A percentile compares a stretch with the other conserved stretches of the same genome.
Conservation (phyloP, 2,797 vertebrate genomes). For the Columba guinea region DNA sequence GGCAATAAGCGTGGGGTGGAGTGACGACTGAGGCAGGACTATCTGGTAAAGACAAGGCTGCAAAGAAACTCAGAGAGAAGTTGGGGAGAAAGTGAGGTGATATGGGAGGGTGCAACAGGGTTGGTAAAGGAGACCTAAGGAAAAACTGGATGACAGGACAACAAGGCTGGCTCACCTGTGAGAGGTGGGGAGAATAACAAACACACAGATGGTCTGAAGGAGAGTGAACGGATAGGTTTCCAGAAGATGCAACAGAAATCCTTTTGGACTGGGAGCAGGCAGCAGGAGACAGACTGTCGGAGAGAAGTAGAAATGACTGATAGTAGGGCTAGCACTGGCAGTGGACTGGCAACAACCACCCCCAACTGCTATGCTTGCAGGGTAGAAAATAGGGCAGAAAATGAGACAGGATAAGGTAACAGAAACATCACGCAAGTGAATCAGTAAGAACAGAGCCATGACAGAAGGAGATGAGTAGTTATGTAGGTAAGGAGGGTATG, state of each 20-base stretch:
- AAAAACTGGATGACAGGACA: not conserved
- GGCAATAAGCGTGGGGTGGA: not conserved
- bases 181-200: not conserved
- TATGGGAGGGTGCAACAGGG: not conserved
- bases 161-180: rapidly evolving
- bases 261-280: not conserved
- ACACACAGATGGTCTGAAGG: not conserved
- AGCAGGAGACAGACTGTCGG: not conserved
- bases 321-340: not conserved
- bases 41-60: not conserved
- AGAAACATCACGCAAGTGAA: not conserved
- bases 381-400: not conserved
- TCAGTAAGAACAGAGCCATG: not conserved
- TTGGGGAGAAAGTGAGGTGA: not conserved
- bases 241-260: not conserved
- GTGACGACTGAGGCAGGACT: not conserved
- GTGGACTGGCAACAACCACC: not conserved
- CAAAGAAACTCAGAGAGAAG: not conserved
- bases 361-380: not conserved
- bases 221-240: not conserved
- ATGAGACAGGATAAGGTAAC: not conserved
- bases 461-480: not conserved
- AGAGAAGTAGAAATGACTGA: not conserved
- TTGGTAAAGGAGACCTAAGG: not conserved
- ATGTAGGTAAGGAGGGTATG: not conserved